Evolutionary conservation across 1,140 invertebrate species (phyloP).

Genomic region (Penaeus japonicus): DNA sequence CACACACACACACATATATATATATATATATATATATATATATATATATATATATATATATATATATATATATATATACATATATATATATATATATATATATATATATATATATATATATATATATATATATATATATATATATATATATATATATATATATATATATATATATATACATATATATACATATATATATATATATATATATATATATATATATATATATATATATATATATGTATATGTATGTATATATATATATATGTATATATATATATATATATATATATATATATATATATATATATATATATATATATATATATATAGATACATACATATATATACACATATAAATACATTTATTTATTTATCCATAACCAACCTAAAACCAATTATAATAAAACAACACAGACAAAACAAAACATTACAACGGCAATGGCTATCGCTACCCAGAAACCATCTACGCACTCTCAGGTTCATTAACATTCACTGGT

Average conservation of each 20-base stretch:
- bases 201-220: background rate
- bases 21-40: background rate
- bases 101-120: background rate
- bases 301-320: background rate
- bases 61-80: background rate
- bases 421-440: no score
- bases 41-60: background rate
- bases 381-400: no score
- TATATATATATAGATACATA: background rate
- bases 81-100: background rate
- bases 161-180: background rate
- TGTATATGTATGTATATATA: conserved; percentile 8
- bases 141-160: background rate
- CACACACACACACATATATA: background rate
- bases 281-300: background rate
- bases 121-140: background rate
- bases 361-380: no score
- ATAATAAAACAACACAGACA: no score
- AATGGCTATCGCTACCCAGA: no score
- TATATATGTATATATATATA: conserved; percentile 7
- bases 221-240: conserved; percentile 9
- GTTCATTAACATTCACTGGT: no score
- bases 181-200: background rate
- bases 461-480: no score
- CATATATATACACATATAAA: background rate